Base-by-base conservation (phyloP, 1,140 invertebrate genomes). In the Bombus ignitus region DNA sequence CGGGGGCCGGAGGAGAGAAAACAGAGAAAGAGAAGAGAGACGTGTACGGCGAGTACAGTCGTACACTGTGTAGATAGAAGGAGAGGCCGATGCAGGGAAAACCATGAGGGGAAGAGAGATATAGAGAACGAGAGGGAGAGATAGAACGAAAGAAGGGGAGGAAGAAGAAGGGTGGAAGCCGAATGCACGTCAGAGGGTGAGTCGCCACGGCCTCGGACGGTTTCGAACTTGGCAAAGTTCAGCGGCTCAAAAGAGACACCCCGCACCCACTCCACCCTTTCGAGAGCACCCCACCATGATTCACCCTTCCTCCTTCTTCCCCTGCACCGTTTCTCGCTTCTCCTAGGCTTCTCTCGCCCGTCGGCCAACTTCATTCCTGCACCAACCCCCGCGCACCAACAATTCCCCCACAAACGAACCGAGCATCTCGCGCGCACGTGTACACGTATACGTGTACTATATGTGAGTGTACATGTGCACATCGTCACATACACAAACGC, bases 191-290 rank as follows among this genome's bases (percentile, higher is more conserved):
- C 78, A 77, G 85, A 82, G 80, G 75, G 81, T 86, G 85, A 88
- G 83, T 87, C 90, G 90, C 85, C 89, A 72, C 87, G 88, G 85
- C 84, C 86, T 91, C 83, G 91, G 85, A 87, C 80, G 84, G 89
- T 92, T 88, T 92, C 89, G 87, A 92, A 92, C 87, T 92, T 93
- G 92, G 91, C 87, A 92, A 92, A 93, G 92, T 93, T 93, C 90
- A 92, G 76, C 91, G 83, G 87, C 78, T 92, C 89, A 91, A 92
- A 92, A 91, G 87, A 92, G 91, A 92, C 89, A 89, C 72, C 86
- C 89, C 75, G 70, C 81, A 57, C 85, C 66, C 74, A 59, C 86
- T 89, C 72, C 77, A 83, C 83, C 86, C 80, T 84, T 90, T 86
- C 86, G 86, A 84, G 82, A 84, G 53, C 83, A 88, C 89, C 88